Conservation (phyloP, 2,797 vertebrate genomes). For the Molossus alvarezi region DNA sequence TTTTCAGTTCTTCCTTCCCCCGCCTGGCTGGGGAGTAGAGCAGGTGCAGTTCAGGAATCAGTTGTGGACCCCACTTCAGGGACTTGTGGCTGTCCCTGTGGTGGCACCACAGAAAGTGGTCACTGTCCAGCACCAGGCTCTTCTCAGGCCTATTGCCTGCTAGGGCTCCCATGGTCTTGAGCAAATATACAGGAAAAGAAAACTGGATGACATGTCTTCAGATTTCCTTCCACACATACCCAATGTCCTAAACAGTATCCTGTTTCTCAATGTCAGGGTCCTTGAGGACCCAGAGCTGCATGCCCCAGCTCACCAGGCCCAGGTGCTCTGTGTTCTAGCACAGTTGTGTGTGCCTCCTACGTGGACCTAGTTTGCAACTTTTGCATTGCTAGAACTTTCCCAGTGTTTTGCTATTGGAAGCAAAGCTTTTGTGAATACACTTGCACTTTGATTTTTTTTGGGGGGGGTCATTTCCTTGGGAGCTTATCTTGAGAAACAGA, state of each 20-base stretch:
- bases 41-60: neutral
- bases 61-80: neutral
- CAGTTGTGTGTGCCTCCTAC: neutral
- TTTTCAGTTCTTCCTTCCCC: neutral
- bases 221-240: neutral
- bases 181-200: neutral
- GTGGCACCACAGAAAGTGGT: neutral
- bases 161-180: neutral
- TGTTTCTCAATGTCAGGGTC: neutral
- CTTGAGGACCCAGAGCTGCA: neutral
- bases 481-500: conserved; percentile 74
- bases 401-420: conserved; percentile 6
- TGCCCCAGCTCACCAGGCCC: rapidly evolving
- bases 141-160: neutral
- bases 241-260: neutral
- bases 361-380: neutral
- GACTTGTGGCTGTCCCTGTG: neutral
- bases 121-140: neutral
- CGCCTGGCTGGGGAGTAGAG: neutral
- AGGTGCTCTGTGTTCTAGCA: rapidly evolving
- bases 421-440: neutral
- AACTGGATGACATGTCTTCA: neutral
- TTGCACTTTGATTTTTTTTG: conserved; percentile 81
- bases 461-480: conserved; percentile 27
- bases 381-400: neutral